Base-by-base conservation (phyloP, 2,113 vertebrate genomes). In the Nannospalax galili region DNA sequence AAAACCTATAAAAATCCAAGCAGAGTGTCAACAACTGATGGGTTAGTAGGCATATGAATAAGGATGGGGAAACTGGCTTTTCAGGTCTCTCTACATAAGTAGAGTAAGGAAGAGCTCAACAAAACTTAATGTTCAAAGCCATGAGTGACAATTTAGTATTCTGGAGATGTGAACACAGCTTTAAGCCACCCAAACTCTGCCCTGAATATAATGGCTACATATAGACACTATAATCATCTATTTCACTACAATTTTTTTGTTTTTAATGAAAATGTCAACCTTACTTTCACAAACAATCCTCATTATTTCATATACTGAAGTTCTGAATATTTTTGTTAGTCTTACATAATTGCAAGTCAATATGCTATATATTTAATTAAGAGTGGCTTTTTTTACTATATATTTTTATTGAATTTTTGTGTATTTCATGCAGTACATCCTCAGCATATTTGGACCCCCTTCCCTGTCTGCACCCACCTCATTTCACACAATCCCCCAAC, bases 221-320 rank as follows among this genome's bases (percentile, higher is more conserved):
- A n/a, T n/a, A n/a, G n/a, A n/a, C n/a, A 69, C 11, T 56, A 67
- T 3, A 35, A 28, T 93, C 70, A 82, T 64, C 26, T 62, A 78
- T 48, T 40, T 67, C 74, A 85, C 28, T 5, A 48, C 48, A 87
- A 84, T 62, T 26, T 74, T 16, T 48, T 90, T 84, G 60, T 52
- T 81, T 52, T 89, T 69, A 93, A 89, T 94, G 62, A 93, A 87
- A 93, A 96, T 65, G n/a, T 48, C 79, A 62, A 77, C 3, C 60
- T 96, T 12, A 88, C 32, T 90, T 88, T 52, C 72, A 74, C 69
- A 87, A 37, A 81, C 0, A 87, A 92, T 30, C 35, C 72, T 90
- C 65, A 35, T 69, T 90, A 95, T 52, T 69, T 14, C 72, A 32
- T 15, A 52, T 24, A 72, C 45, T 67, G 45, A 85, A 80, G n/a